Conservation (phyloP, 2,797 vertebrate species). For the Coracias cyanogaster region DNA sequence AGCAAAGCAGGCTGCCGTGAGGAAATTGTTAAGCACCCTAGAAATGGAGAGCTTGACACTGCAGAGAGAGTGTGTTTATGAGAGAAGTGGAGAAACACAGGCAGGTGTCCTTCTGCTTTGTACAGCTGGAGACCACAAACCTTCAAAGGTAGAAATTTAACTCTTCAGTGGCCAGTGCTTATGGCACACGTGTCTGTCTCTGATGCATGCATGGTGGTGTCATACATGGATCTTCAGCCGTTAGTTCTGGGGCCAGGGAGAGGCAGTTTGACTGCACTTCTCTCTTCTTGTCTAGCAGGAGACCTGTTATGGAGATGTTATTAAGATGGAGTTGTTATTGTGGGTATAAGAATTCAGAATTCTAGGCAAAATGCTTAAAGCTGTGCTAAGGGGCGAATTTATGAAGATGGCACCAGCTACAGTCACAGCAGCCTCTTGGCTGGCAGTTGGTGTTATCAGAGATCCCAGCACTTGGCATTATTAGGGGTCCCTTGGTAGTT, state of each 20-base stretch:
- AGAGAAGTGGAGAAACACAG: background rate
- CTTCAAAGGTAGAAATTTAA: background rate
- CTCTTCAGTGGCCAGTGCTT: background rate
- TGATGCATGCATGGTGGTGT: background rate
- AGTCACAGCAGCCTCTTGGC: background rate
- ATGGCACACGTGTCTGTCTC: background rate
- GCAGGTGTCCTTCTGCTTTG: background rate
- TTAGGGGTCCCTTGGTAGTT: background rate
- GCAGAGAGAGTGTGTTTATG: background rate
- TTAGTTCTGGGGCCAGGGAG: background rate
- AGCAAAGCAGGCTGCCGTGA: background rate
- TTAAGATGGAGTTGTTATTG: background rate
- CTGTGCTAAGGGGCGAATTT: background rate
- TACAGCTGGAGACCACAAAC: background rate
- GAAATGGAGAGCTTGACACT: background rate
- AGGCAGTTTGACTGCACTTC: background rate
- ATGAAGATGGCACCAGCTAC: background rate
- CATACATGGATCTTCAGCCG: accelerated
- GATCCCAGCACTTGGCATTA: background rate
- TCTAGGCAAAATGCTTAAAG: background rate
- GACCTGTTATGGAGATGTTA: background rate
- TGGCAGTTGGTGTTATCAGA: background rate
- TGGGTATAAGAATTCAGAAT: background rate
- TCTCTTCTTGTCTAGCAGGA: background rate
- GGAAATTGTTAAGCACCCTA: background rate